Evolutionary conservation across 1,140 invertebrate genomes (phyloP).

Genomic region (Drosophila novamexicana): DNA sequence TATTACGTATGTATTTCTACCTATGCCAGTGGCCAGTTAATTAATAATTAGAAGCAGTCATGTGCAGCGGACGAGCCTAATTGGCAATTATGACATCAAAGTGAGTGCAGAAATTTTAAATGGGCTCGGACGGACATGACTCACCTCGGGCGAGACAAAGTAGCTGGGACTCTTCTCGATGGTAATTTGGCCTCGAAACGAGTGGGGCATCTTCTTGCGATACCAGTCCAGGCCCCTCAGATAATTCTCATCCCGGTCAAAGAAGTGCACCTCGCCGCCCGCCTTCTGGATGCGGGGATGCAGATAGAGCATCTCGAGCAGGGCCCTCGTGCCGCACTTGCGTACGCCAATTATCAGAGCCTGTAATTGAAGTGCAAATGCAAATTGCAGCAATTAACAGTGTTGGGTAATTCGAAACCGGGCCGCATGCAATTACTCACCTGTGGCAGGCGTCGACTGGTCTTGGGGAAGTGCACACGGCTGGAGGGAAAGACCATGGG

Average conservation of each 20-base stretch:
- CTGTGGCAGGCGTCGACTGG: slow-evolving; percentile 86
- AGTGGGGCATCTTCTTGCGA: slow-evolving; percentile 95
- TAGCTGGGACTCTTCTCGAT: slow-evolving; percentile 99
- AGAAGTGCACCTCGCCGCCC: slow-evolving; percentile 97
- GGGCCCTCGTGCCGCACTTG: slow-evolving; percentile 96
- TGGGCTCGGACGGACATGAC: slow-evolving; percentile 14
- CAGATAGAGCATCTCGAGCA: slow-evolving; percentile 97
- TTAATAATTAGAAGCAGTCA: slow-evolving; percentile 67
- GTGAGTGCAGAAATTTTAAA: slow-evolving; percentile 17
- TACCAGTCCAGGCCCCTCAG: slow-evolving; percentile 96
- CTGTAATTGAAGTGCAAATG: slow-evolving; percentile 83
- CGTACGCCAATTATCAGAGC: slow-evolving; percentile 97
- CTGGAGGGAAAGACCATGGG: slow-evolving; percentile 84
- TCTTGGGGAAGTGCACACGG: slow-evolving; percentile 85
- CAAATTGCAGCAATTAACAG: slow-evolving; percentile 66
- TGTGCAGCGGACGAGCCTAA: slow-evolving; percentile 52
- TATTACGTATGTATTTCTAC: not conserved
- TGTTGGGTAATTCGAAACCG: slow-evolving; percentile 3
- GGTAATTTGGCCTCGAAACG: slow-evolving; percentile 94
- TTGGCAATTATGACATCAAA: slow-evolving; percentile 79
- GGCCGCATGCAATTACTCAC: slow-evolving; percentile 62
- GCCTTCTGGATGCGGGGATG: slow-evolving; percentile 97
- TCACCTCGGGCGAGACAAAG: slow-evolving; percentile 97
- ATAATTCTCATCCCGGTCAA: slow-evolving; percentile 96
- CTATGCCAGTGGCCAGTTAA: slow-evolving; percentile 52